Evolutionary conservation across 2,797 vertebrate genomes (phyloP).

Genomic region (Eospalax fontanierii): DNA sequence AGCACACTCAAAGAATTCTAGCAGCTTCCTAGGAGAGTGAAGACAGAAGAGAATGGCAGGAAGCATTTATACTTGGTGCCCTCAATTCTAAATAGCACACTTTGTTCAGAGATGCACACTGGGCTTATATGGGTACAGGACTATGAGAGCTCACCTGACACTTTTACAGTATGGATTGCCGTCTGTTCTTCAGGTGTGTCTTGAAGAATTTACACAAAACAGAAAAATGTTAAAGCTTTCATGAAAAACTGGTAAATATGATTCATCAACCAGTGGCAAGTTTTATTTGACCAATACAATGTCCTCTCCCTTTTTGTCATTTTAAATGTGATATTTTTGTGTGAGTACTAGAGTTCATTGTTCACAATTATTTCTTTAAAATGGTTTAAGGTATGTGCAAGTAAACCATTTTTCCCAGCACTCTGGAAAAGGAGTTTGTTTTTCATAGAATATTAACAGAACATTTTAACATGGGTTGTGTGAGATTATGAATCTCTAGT

Average conservation of each 20-base stretch:
- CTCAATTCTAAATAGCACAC: background rate
- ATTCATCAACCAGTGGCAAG: background rate
- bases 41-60: background rate
- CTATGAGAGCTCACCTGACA: background rate
- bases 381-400: background rate
- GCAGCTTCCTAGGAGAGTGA: background rate
- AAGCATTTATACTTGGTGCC: background rate
- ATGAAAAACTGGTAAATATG: background rate
- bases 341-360: background rate
- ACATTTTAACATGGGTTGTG: no score
- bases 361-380: background rate
- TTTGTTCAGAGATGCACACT: background rate
- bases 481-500: background rate
- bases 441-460: no score
- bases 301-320: background rate
- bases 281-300: background rate
- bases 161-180: background rate
- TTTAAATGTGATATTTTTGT: background rate
- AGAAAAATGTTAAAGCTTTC: background rate
- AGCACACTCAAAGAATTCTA: background rate
- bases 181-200: background rate
- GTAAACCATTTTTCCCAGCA: background rate
- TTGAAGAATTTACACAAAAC: background rate
- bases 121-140: accelerated
- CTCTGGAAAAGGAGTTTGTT: background rate